Percentiles rank a stretch among this genome's conserved stretches.
Conservation (phyloP, 2,113 vertebrate genomes). For the Hippocampus comes region DNA sequence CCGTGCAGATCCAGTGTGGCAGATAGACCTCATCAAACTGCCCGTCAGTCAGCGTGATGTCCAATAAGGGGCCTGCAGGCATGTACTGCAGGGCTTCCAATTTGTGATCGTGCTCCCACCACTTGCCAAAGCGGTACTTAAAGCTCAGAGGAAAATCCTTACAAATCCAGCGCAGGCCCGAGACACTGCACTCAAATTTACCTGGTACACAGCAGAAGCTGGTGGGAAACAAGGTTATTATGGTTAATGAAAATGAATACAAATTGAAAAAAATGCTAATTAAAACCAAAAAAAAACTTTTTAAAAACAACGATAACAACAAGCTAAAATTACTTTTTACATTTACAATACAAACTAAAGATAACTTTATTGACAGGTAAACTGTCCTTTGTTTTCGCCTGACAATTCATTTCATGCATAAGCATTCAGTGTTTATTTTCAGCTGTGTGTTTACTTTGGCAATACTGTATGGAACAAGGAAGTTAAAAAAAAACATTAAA, state of each 20-base stretch:
- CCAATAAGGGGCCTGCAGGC: conserved; percentile 2
- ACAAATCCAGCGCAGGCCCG: conserved; percentile 9
- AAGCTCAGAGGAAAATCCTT: neutral
- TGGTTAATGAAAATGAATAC: neutral
- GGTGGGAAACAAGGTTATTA: neutral
- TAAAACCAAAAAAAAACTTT: too few relatives aligned
- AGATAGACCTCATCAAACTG: conserved; percentile 2
- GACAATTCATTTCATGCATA: too few relatives aligned
- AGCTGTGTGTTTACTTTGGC: too few relatives aligned
- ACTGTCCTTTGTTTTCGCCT: too few relatives aligned
- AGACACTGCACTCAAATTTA: conserved; percentile 6
- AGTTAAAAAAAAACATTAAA: too few relatives aligned
- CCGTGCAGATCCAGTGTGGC: conserved; percentile 5
- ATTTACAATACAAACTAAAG: too few relatives aligned
- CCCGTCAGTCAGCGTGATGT: neutral
- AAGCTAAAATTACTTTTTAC: too few relatives aligned
- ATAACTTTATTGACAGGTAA: too few relatives aligned
- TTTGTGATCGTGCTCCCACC: neutral
- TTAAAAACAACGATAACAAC: too few relatives aligned
- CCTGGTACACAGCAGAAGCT: neutral
- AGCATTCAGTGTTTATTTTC: too few relatives aligned
- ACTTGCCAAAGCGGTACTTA: neutral
- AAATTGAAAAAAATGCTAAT: too few relatives aligned
- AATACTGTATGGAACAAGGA: too few relatives aligned
- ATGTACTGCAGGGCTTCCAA: neutral